Evolutionary conservation across 2,888 invertebrate genomes (phyloP), one percentile per base, ranked within the genome.

Genomic region (Bibio marci): DNA sequence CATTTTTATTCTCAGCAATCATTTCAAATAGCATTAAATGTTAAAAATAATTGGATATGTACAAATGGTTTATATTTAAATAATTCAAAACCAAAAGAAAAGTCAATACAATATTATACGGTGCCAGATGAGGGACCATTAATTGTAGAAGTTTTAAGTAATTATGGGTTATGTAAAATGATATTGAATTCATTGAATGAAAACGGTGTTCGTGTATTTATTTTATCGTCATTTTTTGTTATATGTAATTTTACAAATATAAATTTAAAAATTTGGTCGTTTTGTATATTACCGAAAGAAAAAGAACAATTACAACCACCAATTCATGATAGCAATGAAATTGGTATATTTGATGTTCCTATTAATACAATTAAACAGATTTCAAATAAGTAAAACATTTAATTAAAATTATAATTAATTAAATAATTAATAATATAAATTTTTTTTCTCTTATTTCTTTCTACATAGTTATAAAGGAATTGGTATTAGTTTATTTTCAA

Each of bases 231-330:
- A 1, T 53, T 55, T 19, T 58, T 52, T 46, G 50, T 55, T 1
- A 40, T 61, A 11, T 45, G 51, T 1, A 62, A 62, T 41, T 55
- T 53, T 39, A 50, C 59, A 2, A 51, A 51, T 28, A 37, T 47
- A 2, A 13, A 40, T 8, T 42, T 62, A 0, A 44, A 46, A 25
- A 45, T 52, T 0, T 40, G 57, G 27, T 50, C 59, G 2, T 50
- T 60, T 41, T 50, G 55, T 7, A 50, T 59, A 48, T 56, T 54
- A 33, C 53, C 55, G 19, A 56, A 56, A 28, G 58, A 59, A 37
- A 49, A 39, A 3, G 45, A 52, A 2, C 39, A 41, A 0, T 34
- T 39, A 12, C 22, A 30, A 14, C 14, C 31, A 32, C 38, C 34
- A 8, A 33, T 19, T 11, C 26, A 15, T n/a, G n/a, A 34, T 35